Base-by-base conservation (phyloP, 2,797 vertebrate genomes). In the Cheirogaleus major region DNA sequence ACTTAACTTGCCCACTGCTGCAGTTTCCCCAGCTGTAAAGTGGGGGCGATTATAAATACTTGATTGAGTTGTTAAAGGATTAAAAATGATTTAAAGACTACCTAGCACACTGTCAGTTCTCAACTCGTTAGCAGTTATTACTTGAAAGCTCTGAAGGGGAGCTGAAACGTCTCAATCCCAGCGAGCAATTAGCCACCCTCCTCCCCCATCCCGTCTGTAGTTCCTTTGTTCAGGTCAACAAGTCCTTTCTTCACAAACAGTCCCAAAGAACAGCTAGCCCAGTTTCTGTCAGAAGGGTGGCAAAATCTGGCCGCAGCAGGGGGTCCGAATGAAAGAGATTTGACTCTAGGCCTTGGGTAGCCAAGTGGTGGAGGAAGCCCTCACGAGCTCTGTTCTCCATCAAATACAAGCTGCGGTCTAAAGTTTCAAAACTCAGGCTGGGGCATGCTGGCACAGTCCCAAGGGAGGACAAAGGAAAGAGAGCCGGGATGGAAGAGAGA, bases 351-450 rank as follows among this genome's bases (percentile, higher is more conserved):
- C 92, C 83, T 86, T 79, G 15, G 2, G 79, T 14, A 57, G 79
- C 78, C 65, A 89, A 78, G 88, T 63, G 65, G 79, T 15, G 1
- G 50, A 95, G 83, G 86, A 94, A 94, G 91, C 61, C 86, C 79
- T 76, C 90, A 11, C 72, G 79, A 94, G 82, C 61, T 73, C 91
- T 86, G 38, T 92, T 95, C 92, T 96, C 81, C 50, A 93, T 50
- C 78, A 76, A 73, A 93, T 30, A 91, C 75, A 83, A 95, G 69
- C 65, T 55, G 88, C 48, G 83, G 78, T 96, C 92, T 61, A 45
- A 95, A 90, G 85, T 95, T 97, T 93, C 91, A 97, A 95, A 96
- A 97, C 76, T 90, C 82, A 83, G 93, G 72, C 93, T 81, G 89
- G 88, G 92, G 50, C 65, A n/a, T 3, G 92, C 78, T 93, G 95